phyloP scores from a whole-genome alignment of 2,797 vertebrate genomes.

The Pangasius sanitwongsei region DNA sequence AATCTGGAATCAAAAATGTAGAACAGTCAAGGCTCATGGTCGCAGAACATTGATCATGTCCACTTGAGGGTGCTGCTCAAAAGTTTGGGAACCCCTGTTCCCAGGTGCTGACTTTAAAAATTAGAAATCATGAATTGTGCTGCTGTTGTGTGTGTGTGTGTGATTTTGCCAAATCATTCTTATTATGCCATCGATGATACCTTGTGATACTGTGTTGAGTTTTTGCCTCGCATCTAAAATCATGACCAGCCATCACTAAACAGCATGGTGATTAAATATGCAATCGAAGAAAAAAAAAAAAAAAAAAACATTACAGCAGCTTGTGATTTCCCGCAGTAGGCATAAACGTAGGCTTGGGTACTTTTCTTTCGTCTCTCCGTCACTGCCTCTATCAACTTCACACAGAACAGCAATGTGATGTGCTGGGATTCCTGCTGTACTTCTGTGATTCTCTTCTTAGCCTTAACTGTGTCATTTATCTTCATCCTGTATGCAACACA shows the following conservation, averaged over 20 bases:
- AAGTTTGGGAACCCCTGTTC: background rate
- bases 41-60: background rate
- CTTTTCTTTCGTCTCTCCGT: background rate
- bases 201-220: background rate
- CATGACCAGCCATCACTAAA: background rate
- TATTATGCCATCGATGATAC: background rate
- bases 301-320: background rate
- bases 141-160: too few relatives aligned
- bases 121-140: background rate
- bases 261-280: background rate
- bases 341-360: background rate
- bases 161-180: background rate
- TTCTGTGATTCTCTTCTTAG: background rate
- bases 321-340: background rate
- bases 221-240: background rate
- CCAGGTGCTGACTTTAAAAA: background rate
- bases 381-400: background rate
- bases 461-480: background rate
- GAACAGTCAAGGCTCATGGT: background rate
- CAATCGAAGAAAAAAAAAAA: background rate
- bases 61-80: background rate
- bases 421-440: background rate
- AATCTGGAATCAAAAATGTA: background rate
- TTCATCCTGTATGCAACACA: background rate
- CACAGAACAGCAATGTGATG: background rate